Evolutionary conservation across 2,888 invertebrate genomes (phyloP).

Genomic region (Calameuta pallipes): DNA sequence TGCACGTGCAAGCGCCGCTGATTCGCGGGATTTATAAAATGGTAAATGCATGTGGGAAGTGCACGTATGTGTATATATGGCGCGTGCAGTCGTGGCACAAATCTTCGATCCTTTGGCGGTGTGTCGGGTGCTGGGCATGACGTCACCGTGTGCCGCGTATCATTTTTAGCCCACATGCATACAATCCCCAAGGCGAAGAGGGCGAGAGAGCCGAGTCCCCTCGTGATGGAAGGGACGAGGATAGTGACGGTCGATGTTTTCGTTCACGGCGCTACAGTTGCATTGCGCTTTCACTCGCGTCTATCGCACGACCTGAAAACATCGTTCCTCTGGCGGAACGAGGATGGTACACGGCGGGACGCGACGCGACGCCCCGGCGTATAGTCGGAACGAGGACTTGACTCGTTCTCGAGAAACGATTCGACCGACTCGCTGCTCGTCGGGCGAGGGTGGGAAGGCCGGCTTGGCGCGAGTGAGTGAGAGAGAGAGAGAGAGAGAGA

Average conservation of each 20-base stretch:
- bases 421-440: not conserved
- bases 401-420: not conserved
- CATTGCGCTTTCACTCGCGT: slow-evolving; percentile 53
- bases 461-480: slow-evolving; percentile 11
- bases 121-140: slow-evolving; percentile 33
- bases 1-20: not conserved
- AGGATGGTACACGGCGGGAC: slow-evolving; percentile 3
- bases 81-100: not conserved
- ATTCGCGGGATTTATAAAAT: not conserved
- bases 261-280: slow-evolving; percentile 26
- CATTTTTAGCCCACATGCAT: slow-evolving; percentile 56
- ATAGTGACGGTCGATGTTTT: slow-evolving; percentile 29
- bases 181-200: slow-evolving; percentile 1
- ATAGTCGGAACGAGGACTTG: slow-evolving; percentile 7
- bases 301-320: slow-evolving; percentile 51
- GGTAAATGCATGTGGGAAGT: slow-evolving; percentile 1
- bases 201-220: not conserved
- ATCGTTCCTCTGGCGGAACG: slow-evolving; percentile 23
- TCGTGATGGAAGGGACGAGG: slow-evolving; percentile 7
- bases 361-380: slow-evolving; percentile 14
- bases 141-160: slow-evolving; percentile 50
- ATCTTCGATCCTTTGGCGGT: not conserved
- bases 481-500: slow-evolving; percentile 17
- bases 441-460: not conserved
- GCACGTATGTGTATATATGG: not conserved